Evolutionary conservation across 1,140 invertebrate species (phyloP).

Genomic region (Myzus persicae): DNA sequence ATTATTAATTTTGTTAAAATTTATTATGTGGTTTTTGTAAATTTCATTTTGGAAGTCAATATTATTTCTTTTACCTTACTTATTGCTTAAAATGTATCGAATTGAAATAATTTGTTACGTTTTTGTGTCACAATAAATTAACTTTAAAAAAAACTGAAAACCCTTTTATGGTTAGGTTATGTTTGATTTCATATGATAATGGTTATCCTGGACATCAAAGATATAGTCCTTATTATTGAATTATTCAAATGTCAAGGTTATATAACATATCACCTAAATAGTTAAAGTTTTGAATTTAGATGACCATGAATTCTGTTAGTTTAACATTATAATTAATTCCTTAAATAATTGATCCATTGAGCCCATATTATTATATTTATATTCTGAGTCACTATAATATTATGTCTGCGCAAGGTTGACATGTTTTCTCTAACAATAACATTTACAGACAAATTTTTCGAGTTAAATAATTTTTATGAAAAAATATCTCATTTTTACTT

Average conservation of each 20-base stretch:
- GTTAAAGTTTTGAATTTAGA: background rate
- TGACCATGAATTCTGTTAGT: background rate
- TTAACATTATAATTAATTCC: background rate
- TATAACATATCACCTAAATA: background rate
- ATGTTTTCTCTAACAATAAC: background rate
- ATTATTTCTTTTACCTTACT: no score
- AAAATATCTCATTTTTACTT: background rate
- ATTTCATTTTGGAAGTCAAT: no score
- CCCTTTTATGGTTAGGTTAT: background rate
- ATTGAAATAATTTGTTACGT: no score
- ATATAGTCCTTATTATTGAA: background rate
- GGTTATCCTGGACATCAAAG: background rate
- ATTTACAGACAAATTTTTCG: background rate
- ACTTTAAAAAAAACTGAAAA: no score
- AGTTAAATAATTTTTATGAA: background rate
- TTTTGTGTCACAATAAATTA: no score
- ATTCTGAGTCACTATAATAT: background rate
- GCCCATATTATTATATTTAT: conserved; percentile 2
- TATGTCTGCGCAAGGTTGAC: background rate
- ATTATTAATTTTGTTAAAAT: no score
- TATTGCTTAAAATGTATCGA: no score
- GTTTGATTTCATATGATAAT: background rate
- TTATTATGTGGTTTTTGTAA: no score
- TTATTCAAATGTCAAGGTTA: background rate
- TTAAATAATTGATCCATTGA: background rate